A percentile compares a stretch with the other conserved stretches of the same genome.
These are phyloP conservation scores for Dunckerocampus dactyliophorus DNA, from an alignment of 2,113 vertebrate species.

Conservation along the genomic window DNA sequence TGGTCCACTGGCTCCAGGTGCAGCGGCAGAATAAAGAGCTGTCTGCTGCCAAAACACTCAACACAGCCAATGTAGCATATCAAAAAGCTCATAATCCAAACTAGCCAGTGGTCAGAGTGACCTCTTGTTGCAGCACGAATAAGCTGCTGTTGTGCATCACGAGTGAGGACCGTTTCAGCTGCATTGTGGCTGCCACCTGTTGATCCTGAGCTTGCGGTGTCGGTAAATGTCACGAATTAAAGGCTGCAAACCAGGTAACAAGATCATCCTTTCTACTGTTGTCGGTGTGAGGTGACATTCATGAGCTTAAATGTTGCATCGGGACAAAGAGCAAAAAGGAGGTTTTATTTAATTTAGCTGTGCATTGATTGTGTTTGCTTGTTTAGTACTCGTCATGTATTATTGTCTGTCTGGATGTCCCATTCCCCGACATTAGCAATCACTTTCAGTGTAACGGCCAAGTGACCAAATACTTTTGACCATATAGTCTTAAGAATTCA, in stretches of 20 bases:
- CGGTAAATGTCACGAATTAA: conserved; percentile 45
- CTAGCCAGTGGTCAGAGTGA: conserved; percentile 27
- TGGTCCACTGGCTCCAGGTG: conserved; percentile 42
- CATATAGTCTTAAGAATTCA: too few relatives aligned
- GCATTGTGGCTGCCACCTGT: conserved; percentile 47
- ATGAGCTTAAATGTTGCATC: background rate
- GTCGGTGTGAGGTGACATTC: background rate
- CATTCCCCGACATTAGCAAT: too few relatives aligned
- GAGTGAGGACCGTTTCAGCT: conserved; percentile 66
- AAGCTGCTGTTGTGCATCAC: conserved; percentile 57
- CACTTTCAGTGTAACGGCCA: too few relatives aligned
- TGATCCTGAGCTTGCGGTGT: conserved; percentile 31
- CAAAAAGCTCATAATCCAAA: conserved; percentile 40
- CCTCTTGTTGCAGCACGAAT: conserved; percentile 54
- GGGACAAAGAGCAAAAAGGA: too few relatives aligned
- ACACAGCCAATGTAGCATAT: conserved; percentile 55
- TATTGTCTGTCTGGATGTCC: too few relatives aligned
- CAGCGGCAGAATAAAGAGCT: conserved; percentile 39
- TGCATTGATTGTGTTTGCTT: too few relatives aligned
- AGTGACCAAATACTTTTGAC: too few relatives aligned
- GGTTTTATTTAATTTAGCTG: too few relatives aligned
- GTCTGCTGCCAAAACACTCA: conserved; percentile 42
- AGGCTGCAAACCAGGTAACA: conserved; percentile 17
- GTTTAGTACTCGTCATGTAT: too few relatives aligned
- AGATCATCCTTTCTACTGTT: background rate